Percentiles rank a stretch among this genome's conserved stretches.
Evolutionary conservation across 2,888 invertebrate species (phyloP).

Genomic region (Timema cristinae): DNA sequence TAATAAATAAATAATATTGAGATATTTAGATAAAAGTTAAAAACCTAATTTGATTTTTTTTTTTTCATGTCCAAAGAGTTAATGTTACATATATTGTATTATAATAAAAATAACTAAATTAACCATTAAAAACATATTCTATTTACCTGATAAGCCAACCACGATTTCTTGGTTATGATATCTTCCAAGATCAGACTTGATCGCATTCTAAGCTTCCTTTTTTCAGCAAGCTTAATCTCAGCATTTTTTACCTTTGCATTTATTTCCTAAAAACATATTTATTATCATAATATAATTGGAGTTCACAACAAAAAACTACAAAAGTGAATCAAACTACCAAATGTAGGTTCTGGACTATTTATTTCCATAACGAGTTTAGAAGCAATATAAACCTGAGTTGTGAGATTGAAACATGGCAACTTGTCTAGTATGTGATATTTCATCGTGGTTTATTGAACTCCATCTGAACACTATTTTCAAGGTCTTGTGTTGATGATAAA

Average conservation of each 20-base stretch:
- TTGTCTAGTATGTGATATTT: no score
- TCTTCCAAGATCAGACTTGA: slow-evolving; percentile 10
- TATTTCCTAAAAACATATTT: slow-evolving; percentile 19
- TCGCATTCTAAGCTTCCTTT: slow-evolving; percentile 15
- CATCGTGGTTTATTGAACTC: no score
- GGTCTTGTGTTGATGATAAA: no score
- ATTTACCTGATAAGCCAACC: not conserved
- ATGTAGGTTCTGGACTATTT: no score
- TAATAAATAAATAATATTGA: no score
- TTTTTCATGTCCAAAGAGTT: no score
- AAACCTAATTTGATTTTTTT: no score
- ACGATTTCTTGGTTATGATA: slow-evolving; percentile 1
- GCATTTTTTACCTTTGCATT: not conserved
- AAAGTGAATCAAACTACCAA: not conserved
- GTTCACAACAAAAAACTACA: not conserved
- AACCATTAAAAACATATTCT: not conserved
- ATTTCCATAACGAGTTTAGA: no score
- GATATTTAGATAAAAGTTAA: no score
- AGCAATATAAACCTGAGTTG: no score
- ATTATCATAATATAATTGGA: not conserved
- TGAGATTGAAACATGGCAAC: no score
- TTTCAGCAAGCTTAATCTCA: slow-evolving; percentile 11
- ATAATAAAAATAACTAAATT: not conserved
- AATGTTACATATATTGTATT: not conserved
- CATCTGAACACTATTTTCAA: no score